Conservation (phyloP, 2,797 vertebrate genomes). For the Basileuterus tristriatus region DNA sequence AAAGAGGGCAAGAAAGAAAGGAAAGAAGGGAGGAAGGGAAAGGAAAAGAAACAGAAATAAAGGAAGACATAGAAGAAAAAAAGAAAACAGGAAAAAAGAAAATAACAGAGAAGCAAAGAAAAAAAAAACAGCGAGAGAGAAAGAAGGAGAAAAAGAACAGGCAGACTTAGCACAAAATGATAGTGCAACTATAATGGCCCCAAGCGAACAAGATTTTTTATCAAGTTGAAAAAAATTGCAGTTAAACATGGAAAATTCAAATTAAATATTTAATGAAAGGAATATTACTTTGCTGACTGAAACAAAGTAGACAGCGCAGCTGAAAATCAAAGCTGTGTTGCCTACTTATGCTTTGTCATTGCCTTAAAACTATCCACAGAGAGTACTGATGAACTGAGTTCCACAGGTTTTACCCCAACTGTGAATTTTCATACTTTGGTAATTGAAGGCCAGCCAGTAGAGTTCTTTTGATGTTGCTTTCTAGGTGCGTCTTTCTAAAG, state of each 20-base stretch:
- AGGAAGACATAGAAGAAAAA: not conserved
- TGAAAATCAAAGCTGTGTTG: constrained; percentile 45
- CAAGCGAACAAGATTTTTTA: constrained; percentile 16
- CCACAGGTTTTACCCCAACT: constrained; percentile 41
- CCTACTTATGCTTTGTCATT: not conserved
- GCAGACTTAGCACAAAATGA: constrained; percentile 13
- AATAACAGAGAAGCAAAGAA: not conserved
- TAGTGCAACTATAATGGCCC: not conserved
- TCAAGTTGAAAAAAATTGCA: constrained; percentile 38
- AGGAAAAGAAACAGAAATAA: not conserved
- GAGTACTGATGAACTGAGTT: constrained; percentile 17
- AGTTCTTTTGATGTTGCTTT: constrained; percentile 30
- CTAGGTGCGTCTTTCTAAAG: constrained; percentile 44
- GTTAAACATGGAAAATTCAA: constrained; percentile 54
- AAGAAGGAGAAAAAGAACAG: not conserved
- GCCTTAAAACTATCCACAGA: constrained; percentile 37
- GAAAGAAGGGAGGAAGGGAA: not conserved
- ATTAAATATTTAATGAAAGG: constrained; percentile 68
- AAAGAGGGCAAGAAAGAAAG: not conserved
- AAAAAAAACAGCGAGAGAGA: rapidly evolving
- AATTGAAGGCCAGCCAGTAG: constrained; percentile 2
- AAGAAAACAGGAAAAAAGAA: no score
- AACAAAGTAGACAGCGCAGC: constrained; percentile 56
- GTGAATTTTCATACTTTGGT: constrained; percentile 35
- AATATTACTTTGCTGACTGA: constrained; percentile 65